Evolutionary conservation across 1,140 invertebrate genomes (phyloP).

Genomic region (Drosophila sucinea): DNA sequence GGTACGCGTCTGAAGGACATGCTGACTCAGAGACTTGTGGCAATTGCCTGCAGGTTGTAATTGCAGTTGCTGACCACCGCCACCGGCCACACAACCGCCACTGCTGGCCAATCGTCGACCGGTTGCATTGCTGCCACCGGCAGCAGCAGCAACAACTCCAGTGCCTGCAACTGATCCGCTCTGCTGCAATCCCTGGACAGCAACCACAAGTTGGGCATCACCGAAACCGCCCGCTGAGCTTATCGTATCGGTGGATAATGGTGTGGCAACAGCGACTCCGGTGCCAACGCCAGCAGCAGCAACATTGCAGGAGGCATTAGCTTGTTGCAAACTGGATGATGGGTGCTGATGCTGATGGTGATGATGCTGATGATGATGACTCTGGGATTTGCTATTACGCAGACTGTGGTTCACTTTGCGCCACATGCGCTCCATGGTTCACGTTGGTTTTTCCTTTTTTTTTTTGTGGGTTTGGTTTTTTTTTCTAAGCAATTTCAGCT

Average conservation of each 20-base stretch:
- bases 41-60: slow-evolving; percentile 29
- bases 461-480: slow-evolving; percentile 13
- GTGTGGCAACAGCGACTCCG: slow-evolving; percentile 41
- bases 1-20: slow-evolving; percentile 77
- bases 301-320: slow-evolving; percentile 13
- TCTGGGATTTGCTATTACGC: slow-evolving; percentile 69
- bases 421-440: slow-evolving; percentile 81
- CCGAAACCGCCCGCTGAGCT: slow-evolving; percentile 77
- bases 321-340: slow-evolving; percentile 14
- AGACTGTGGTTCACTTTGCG: slow-evolving; percentile 82
- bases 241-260: slow-evolving; percentile 72
- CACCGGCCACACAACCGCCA: slow-evolving; percentile 23
- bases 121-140: slow-evolving; percentile 74
- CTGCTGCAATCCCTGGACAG: slow-evolving; percentile 56
- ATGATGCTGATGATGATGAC: slow-evolving; percentile 17
- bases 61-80: background rate
- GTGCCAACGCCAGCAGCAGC: slow-evolving; percentile 11
- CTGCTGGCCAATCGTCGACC: slow-evolving; percentile 73
- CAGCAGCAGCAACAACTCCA: slow-evolving; percentile 35
- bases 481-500: slow-evolving; percentile 56
- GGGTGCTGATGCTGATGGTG: slow-evolving; percentile 1
- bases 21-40: slow-evolving; percentile 78
- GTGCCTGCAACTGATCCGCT: background rate
- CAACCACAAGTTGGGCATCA: slow-evolving; percentile 69
- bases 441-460: slow-evolving; percentile 9